Evolutionary conservation across 2,888 invertebrate species (phyloP).

Genomic region (Stenodema calcarata): DNA sequence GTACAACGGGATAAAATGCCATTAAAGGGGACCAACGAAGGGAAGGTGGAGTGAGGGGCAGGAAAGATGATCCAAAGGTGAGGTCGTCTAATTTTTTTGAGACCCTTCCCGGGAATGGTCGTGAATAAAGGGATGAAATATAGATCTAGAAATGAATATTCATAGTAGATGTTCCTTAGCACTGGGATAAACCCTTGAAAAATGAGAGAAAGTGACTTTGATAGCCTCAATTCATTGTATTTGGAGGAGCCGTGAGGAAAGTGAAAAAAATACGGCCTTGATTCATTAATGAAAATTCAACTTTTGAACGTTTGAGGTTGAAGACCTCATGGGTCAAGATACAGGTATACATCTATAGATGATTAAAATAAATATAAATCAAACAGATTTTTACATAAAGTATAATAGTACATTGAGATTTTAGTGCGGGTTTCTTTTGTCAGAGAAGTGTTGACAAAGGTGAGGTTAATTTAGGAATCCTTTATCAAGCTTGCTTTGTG

Average conservation of each 20-base stretch:
- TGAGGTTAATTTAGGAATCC: too few species aligned
- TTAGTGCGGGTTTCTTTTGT: too few species aligned
- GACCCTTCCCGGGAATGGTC: background rate
- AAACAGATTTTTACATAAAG: too few species aligned
- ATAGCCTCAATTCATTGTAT: background rate
- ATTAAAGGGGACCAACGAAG: background rate
- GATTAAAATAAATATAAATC: too few species aligned
- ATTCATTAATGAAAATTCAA: background rate
- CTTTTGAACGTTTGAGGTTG: background rate
- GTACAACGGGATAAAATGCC: slow-evolving; percentile 9
- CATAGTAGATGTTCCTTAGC: slow-evolving; percentile 23
- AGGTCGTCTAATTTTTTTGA: slow-evolving; percentile 20
- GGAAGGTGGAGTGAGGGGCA: background rate
- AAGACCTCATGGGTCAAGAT: background rate
- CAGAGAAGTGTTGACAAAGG: too few species aligned
- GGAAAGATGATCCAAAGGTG: slow-evolving; percentile 34
- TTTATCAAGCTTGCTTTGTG: too few species aligned
- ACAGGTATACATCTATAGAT: too few species aligned
- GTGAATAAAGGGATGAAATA: slow-evolving; percentile 46
- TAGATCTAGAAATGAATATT: slow-evolving; percentile 36
- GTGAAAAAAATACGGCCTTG: background rate
- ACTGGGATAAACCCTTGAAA: slow-evolving; percentile 23
- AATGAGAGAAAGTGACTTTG: slow-evolving; percentile 31
- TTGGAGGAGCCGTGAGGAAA: background rate
- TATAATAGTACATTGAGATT: too few species aligned